Evolutionary conservation across 1,140 invertebrate genomes (phyloP).

Genomic region (Brachionus angularis): DNA sequence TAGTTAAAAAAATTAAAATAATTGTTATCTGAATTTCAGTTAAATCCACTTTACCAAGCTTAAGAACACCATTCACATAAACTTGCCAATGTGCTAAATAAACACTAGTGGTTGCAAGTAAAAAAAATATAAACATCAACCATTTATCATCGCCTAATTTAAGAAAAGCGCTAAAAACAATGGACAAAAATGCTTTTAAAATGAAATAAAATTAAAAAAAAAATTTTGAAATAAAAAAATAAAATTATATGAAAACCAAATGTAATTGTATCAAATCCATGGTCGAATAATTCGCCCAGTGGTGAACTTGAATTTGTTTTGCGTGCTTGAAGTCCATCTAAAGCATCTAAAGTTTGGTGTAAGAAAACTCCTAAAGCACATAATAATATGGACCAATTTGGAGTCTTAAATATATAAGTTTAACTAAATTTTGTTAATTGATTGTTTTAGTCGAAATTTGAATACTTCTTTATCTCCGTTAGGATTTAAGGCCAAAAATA

Average conservation of each 20-base stretch:
- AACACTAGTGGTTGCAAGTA: conserved; percentile 88
- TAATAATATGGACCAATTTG: conserved; percentile 82
- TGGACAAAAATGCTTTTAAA: conserved; percentile 90
- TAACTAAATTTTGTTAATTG: background rate
- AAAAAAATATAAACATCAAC: conserved; percentile 90
- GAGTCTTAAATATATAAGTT: conserved; percentile 55
- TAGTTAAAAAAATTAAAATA: conserved; percentile 79
- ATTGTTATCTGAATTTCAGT: conserved; percentile 94
- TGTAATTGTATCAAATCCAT: conserved; percentile 83
- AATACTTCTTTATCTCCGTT: conserved; percentile 68
- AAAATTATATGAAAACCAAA: conserved; percentile 4
- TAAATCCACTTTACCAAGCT: conserved; percentile 84
- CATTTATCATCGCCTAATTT: conserved; percentile 81
- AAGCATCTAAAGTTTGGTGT: conserved; percentile 97
- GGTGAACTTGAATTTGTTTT: conserved; percentile 84
- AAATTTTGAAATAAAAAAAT: background rate
- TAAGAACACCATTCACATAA: conserved; percentile 84
- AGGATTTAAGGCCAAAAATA: conserved; percentile 77
- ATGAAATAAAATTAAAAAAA: conserved; percentile 59
- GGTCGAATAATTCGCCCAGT: conserved; percentile 94
- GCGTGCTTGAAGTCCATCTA: conserved; percentile 96
- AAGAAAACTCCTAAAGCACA: conserved; percentile 90
- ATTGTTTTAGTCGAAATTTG: background rate
- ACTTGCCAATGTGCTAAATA: conserved; percentile 99
- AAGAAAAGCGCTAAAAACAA: conserved; percentile 84